Conservation (phyloP, 64 coral and sea anemone genomes). For the Montipora capricornis region DNA sequence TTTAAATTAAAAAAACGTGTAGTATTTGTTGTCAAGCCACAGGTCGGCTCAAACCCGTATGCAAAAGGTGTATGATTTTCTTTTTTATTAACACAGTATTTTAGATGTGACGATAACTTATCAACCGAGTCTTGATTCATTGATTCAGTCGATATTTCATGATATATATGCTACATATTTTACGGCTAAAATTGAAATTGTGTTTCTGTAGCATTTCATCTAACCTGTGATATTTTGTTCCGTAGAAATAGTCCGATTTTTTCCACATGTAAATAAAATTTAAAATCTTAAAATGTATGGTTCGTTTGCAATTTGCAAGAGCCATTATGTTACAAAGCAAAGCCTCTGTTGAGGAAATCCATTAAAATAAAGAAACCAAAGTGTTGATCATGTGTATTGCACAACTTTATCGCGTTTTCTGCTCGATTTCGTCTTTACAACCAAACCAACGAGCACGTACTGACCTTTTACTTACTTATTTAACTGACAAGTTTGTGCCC, state of each 20-base stretch:
- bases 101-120: slow-evolving; percentile 7
- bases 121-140: neutral
- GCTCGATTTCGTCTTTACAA: neutral
- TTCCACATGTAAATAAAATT: neutral
- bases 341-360: neutral
- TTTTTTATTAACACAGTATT: neutral
- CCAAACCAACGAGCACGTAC: too few species aligned
- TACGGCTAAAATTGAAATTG: neutral
- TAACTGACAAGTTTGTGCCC: too few species aligned
- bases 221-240: neutral
- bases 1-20: neutral
- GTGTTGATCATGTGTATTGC: neutral
- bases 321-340: neutral
- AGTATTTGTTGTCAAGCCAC: too few species aligned
- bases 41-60: neutral
- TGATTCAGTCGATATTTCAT: neutral
- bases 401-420: neutral
- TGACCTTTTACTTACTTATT: too few species aligned
- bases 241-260: neutral
- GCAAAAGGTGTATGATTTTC: neutral
- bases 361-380: neutral
- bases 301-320: neutral
- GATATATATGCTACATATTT: too few species aligned
- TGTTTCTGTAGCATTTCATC: neutral
- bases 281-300: neutral